Base-by-base conservation (phyloP, 2,888 invertebrate genomes). In the Microchrysa polita region DNA sequence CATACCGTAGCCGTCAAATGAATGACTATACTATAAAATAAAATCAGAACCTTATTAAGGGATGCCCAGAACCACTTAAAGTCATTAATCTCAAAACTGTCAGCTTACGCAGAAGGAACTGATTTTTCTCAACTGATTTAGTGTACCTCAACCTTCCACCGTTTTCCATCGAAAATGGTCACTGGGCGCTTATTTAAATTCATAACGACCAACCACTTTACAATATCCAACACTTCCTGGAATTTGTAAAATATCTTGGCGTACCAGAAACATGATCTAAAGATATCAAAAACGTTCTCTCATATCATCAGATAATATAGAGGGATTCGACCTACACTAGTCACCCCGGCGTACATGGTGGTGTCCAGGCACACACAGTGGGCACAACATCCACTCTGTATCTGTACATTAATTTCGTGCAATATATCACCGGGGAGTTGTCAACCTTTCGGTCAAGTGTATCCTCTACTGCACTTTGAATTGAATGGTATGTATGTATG, bases 381-480 rank as follows among this genome's bases (percentile, higher is more conserved):
- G 57, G 69, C 69, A 69, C 34, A 34, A 34, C 65, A 16, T 10
- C 61, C 23, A 22, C 27, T n/a, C n/a, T 57, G 40, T 55, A 69
- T 34, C 27, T 40, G 40, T 55, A 69, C 69, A 57, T 69, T 69
- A 57, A 69, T 69, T 69, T 69, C 69, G 40, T 40, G 69, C 55
- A 40, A 69, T 69, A 69, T 69, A 69, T 69, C 69, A 55, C 69
- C 42, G 16, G 22, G 4, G 44, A 40, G 69, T 69, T 69, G 69
- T 69, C 69, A 69, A 34, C 55, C 69, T 69, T 57, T 69, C 69
- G 69, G 69, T 69, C 69, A 69, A 69, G 34, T 69, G 55, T 69
- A 69, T 69, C 69, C 69, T n/a, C n/a, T 69, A 42, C 69, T 55
- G 55, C 55, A 69, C 69, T 69, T 55, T 63, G n/a, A 16, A 18